phyloP scores from a whole-genome alignment of 1,140 invertebrate genomes.

The Aphaenogaster rudis region DNA sequence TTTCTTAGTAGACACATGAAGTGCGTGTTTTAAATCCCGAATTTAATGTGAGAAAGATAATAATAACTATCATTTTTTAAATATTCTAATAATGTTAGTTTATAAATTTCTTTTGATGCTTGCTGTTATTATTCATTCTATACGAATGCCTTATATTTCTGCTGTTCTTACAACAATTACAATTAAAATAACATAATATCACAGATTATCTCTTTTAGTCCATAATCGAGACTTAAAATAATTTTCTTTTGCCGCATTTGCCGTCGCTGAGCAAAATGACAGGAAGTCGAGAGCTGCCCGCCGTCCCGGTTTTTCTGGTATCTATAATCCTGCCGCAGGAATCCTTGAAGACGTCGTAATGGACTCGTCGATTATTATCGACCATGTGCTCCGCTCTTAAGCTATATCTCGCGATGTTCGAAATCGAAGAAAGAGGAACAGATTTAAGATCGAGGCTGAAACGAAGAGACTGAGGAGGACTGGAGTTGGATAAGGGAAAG shows the following conservation, averaged over 20 bases:
- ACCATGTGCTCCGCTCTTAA: conserved; percentile 42
- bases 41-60: background rate
- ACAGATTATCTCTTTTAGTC: background rate
- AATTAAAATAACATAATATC: background rate
- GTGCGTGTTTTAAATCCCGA: background rate
- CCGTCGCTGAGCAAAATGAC: conserved; percentile 25
- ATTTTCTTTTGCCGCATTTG: conserved; percentile 38
- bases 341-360: conserved; percentile 74
- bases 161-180: background rate
- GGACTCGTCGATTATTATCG: conserved; percentile 75
- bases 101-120: background rate
- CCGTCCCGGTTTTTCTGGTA: conserved; percentile 3
- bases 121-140: background rate
- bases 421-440: background rate
- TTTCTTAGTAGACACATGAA: conserved; percentile 11
- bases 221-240: conserved; percentile 20
- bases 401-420: conserved; percentile 39
- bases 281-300: conserved; percentile 45
- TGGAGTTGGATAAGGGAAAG: conserved; percentile 21
- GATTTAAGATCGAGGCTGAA: background rate
- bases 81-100: background rate
- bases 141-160: background rate
- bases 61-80: background rate
- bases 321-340: conserved; percentile 66
- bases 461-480: background rate